A percentile compares a stretch with the other conserved stretches of the same genome.
These are phyloP conservation scores for Perizoma flavofasciatum DNA, from an alignment of 2,888 invertebrate genomes.

Conservation along the genomic window DNA sequence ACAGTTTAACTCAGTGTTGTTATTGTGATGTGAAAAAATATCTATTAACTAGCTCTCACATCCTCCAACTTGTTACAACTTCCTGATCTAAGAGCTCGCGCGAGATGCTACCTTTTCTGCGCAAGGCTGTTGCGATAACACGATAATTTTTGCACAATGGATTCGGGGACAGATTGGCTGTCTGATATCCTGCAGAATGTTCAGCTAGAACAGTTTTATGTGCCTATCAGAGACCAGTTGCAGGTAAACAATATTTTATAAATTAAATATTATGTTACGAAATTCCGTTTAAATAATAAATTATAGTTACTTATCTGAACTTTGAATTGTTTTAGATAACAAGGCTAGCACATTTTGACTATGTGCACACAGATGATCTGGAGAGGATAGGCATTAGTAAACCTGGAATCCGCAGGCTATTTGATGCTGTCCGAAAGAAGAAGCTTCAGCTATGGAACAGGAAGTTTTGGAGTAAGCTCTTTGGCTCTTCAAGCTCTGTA, in stretches of 20 bases:
- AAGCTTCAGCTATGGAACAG: constrained; percentile 92
- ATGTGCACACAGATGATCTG: constrained; percentile 97
- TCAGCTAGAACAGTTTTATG: constrained; percentile 95
- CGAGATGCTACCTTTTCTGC: constrained; percentile 65
- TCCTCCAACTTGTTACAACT: constrained; percentile 55
- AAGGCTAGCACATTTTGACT: constrained; percentile 97
- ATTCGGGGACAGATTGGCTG: constrained; percentile 89
- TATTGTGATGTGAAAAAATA: constrained; percentile 32
- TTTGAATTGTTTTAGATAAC: constrained; percentile 86
- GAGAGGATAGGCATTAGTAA: constrained; percentile 97
- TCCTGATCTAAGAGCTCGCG: constrained; percentile 60
- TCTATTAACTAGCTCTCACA: constrained; percentile 42
- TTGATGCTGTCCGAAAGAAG: constrained; percentile 96
- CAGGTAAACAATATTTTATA: constrained; percentile 83
- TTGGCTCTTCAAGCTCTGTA: constrained; percentile 78
- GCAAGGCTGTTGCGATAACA: constrained; percentile 39
- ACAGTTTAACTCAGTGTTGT: constrained; percentile 4
- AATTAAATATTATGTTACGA: constrained; percentile 10
- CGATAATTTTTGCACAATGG: constrained; percentile 56
- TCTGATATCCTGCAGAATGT: constrained; percentile 94
- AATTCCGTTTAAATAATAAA: background rate
- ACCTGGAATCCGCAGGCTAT: constrained; percentile 94
- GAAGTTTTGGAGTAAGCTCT: constrained; percentile 91
- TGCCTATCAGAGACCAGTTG: constrained; percentile 94
- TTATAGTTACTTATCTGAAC: background rate